Percentiles rank a stretch among this genome's conserved stretches.
These are phyloP conservation scores for Melitaea athalia DNA, from an alignment of 2,888 invertebrate genomes.

Conservation along the genomic window DNA sequence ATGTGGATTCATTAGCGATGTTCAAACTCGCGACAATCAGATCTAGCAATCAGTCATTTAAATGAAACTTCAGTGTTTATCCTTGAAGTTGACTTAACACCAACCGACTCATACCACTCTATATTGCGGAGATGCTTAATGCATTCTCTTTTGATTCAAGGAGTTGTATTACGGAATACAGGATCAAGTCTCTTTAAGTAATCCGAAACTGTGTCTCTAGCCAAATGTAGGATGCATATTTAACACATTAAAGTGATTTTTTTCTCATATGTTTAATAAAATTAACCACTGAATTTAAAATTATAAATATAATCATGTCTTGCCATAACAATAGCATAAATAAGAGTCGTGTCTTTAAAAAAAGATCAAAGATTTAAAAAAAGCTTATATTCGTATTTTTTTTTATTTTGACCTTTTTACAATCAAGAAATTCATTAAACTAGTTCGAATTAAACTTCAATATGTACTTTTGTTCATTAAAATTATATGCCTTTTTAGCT, in stretches of 20 bases:
- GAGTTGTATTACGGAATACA: slow-evolving; percentile 22
- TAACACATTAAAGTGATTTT: neutral
- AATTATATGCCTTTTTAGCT: no score
- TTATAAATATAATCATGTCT: no score
- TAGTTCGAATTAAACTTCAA: no score
- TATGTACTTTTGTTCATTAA: no score
- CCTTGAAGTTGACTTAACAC: slow-evolving; percentile 20
- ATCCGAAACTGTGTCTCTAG: slow-evolving; percentile 6
- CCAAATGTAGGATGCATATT: slow-evolving; percentile 6
- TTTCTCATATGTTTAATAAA: neutral
- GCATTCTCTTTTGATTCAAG: slow-evolving; percentile 30
- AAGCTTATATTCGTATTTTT: no score
- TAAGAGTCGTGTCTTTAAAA: no score
- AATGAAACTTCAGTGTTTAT: slow-evolving; percentile 8
- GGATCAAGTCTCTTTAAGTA: slow-evolving; percentile 15
- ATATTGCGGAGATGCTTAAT: slow-evolving; percentile 25
- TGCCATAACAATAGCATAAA: no score
- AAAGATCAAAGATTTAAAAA: no score
- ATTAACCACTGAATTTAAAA: neutral
- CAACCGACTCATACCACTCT: slow-evolving; percentile 22
- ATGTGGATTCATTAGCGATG: neutral
- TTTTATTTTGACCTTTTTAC: no score
- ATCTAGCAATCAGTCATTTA: neutral
- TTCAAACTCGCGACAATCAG: neutral
- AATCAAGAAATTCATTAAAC: no score